Evolutionary conservation across 2,888 invertebrate genomes (phyloP).

Genomic region (Rhogogaster chlorosoma): DNA sequence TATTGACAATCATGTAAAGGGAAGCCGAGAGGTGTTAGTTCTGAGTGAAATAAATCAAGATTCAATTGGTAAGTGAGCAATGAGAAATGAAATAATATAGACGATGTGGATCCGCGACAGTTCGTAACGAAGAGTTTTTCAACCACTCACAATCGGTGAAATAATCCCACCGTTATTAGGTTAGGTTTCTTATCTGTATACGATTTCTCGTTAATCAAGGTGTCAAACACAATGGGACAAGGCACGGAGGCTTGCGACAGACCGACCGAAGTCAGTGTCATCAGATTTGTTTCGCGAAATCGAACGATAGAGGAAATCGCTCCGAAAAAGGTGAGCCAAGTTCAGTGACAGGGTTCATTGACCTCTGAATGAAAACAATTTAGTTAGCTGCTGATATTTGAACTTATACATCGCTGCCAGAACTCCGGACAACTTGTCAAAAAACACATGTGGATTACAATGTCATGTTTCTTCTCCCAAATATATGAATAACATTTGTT

Average conservation of each 20-base stretch:
- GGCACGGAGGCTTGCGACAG: conserved; percentile 75
- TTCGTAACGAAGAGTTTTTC: conserved; percentile 31
- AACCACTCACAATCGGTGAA: neutral
- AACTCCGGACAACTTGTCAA: neutral
- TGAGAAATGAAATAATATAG: neutral
- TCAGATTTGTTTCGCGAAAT: conserved; percentile 76
- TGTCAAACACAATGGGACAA: conserved; percentile 70
- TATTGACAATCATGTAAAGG: conserved; percentile 68
- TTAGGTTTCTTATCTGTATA: conserved; percentile 62
- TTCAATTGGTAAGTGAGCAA: conserved; percentile 56
- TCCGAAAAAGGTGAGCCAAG: conserved; percentile 72
- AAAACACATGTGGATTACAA: neutral
- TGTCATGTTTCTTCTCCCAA: neutral
- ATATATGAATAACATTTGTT: neutral
- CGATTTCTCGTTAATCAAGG: conserved; percentile 50
- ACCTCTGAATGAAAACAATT: conserved; percentile 75
- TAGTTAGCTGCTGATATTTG: neutral
- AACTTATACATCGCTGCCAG: neutral
- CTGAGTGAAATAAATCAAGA: conserved; percentile 59
- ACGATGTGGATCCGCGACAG: neutral
- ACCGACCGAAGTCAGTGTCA: conserved; percentile 76
- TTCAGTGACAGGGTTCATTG: conserved; percentile 67
- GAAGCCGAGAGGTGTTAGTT: conserved; percentile 59
- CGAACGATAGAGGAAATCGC: conserved; percentile 76
- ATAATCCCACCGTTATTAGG: conserved; percentile 58